These are phyloP conservation scores for Enteromius afrohamiltoni DNA, from an alignment of 2,797 vertebrate species.

Conservation along the genomic window DNA sequence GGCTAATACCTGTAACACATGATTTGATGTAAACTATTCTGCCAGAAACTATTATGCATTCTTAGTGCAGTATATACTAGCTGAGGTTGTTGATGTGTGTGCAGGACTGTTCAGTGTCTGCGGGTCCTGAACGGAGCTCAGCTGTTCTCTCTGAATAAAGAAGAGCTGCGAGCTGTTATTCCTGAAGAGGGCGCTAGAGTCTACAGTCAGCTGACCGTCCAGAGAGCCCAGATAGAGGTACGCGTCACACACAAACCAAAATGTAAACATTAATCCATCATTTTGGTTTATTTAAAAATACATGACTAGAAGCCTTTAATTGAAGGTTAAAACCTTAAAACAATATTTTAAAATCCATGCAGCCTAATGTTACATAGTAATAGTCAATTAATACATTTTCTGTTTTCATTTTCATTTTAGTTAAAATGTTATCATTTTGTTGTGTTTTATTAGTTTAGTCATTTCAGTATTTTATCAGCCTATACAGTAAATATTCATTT, in stretches of 20 bases:
- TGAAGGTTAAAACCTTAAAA: neutral
- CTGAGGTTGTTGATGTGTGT: conserved; percentile 34
- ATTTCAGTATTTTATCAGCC: neutral
- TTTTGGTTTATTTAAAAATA: neutral
- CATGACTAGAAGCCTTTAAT: neutral
- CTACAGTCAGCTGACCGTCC: conserved; percentile 87
- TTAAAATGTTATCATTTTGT: neutral
- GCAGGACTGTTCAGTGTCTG: conserved; percentile 82
- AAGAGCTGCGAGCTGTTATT: conserved; percentile 81
- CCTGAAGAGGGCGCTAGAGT: conserved; percentile 86
- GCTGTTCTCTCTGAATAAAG: conserved; percentile 85
- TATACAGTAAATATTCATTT: neutral
- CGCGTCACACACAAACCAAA: neutral
- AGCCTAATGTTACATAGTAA: neutral
- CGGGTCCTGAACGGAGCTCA: conserved; percentile 82
- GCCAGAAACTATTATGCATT: neutral
- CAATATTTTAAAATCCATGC: neutral
- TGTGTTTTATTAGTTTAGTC: neutral
- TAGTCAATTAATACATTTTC: too few species aligned
- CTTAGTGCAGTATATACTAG: neutral
- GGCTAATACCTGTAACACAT: neutral
- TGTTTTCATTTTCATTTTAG: neutral
- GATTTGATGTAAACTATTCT: neutral
- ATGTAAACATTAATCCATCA: neutral
- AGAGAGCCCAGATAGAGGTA: conserved; percentile 86